A percentile compares a stretch with the other conserved stretches of the same genome.
Evolutionary conservation across 2,113 vertebrate genomes (phyloP).

Genomic region (Antennarius striatus): DNA sequence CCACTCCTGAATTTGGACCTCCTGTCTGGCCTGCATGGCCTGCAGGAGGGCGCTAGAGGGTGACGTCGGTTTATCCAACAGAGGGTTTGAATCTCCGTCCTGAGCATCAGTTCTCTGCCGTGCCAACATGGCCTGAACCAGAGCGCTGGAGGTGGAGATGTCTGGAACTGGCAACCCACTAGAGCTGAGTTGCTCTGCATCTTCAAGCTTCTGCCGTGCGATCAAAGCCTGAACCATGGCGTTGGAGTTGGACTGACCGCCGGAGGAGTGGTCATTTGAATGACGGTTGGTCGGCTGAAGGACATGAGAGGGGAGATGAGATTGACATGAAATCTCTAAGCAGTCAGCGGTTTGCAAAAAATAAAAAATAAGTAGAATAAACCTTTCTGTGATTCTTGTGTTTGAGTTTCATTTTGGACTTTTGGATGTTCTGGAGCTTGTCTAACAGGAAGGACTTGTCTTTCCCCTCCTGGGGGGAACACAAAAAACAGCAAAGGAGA

Average conservation of each 20-base stretch:
- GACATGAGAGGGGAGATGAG: not conserved
- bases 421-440: slow-evolving; percentile 76
- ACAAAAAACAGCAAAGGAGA: not conserved
- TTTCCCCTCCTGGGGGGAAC: slow-evolving; percentile 82
- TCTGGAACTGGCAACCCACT: slow-evolving; percentile 50
- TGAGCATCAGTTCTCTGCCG: slow-evolving; percentile 26
- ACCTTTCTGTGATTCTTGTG: slow-evolving; percentile 58
- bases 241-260: slow-evolving; percentile 53
- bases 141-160: slow-evolving; percentile 34
- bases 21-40: slow-evolving; percentile 30
- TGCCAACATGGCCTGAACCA: slow-evolving; percentile 51
- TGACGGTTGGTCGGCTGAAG: slow-evolving; percentile 33
- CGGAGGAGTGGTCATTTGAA: slow-evolving; percentile 6
- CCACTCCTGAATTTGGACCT: not conserved
- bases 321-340: not conserved
- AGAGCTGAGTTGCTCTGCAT: slow-evolving; percentile 6
- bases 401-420: slow-evolving; percentile 31
- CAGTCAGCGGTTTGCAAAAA: too few species aligned
- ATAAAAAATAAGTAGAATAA: not conserved
- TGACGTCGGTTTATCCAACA: not conserved
- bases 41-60: slow-evolving; percentile 10
- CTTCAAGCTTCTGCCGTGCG: slow-evolving; percentile 49
- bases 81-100: slow-evolving; percentile 1
- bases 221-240: slow-evolving; percentile 56
- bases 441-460: slow-evolving; percentile 88